A percentile compares a stretch with the other conserved stretches of the same genome.
Conservation (phyloP, 2,113 vertebrate genomes). For the Psophia crepitans region DNA sequence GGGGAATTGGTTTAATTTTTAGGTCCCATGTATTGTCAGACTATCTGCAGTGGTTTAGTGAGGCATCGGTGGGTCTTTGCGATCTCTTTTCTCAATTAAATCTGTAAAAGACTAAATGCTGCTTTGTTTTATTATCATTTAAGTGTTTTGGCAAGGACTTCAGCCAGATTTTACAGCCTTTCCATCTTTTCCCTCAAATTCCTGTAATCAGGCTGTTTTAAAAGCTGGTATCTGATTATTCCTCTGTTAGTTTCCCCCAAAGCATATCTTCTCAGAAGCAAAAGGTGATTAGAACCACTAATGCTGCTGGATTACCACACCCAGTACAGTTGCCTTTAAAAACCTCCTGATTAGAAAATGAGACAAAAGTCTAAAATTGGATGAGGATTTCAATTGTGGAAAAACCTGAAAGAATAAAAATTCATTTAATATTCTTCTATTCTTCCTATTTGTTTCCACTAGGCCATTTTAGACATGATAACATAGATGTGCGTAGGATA, state of each 20-base stretch:
- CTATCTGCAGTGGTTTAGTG: not conserved
- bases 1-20: not conserved
- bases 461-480: not conserved
- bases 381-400: not conserved
- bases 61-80: not conserved
- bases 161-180: not conserved
- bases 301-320: not conserved
- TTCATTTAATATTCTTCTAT: not conserved
- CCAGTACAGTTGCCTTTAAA: not conserved
- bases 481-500: not conserved
- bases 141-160: constrained; percentile 1
- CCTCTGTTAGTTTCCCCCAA: not conserved
- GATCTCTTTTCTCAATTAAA: not conserved
- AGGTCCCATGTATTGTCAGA: not conserved
- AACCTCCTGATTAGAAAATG: not conserved
- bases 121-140: not conserved
- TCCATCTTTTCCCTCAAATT: not conserved
- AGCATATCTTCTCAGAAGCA: not conserved
- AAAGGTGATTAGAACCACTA: not conserved
- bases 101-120: not conserved
- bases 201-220: not conserved
- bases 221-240: not conserved
- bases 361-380: not conserved
- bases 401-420: not conserved
- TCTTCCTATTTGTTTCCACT: not conserved